A percentile compares a stretch with the other conserved stretches of the same genome.
Conservation (phyloP, 2,797 vertebrate species). For the Macroramphosus scolopax region DNA sequence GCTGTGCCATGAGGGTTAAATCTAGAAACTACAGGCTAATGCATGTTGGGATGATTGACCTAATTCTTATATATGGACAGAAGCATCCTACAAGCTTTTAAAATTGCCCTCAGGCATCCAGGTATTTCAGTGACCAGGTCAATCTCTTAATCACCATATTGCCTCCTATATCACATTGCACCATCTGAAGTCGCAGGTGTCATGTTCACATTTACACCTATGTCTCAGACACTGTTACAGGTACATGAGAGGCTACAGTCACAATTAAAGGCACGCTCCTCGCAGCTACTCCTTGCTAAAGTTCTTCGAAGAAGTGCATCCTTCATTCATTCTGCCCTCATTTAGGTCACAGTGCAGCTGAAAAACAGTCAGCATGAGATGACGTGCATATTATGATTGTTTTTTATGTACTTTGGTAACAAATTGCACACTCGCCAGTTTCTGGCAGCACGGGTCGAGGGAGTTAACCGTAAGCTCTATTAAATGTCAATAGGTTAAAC, state of each 20-base stretch:
- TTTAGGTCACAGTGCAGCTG: too few relatives aligned
- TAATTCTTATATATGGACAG: neutral
- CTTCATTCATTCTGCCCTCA: too few relatives aligned
- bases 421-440: constrained; percentile 5
- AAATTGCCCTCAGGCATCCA: neutral
- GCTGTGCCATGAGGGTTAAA: too few relatives aligned
- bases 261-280: constrained; percentile 17
- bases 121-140: constrained; percentile 10
- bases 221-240: constrained; percentile 7
- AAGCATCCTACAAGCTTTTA: neutral
- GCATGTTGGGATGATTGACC: too few relatives aligned
- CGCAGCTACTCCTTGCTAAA: neutral
- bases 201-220: constrained; percentile 28
- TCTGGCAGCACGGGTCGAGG: constrained; percentile 1
- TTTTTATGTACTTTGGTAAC: too few relatives aligned
- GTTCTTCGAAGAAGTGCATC: too few relatives aligned
- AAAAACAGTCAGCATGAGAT: too few relatives aligned
- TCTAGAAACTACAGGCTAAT: too few relatives aligned
- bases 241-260: constrained; percentile 21
- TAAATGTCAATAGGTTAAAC: neutral
- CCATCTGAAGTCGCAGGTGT: constrained; percentile 26
- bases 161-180: constrained; percentile 23
- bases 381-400: too few relatives aligned
- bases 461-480: constrained; percentile 9
- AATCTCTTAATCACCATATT: constrained; percentile 4